Conservation (phyloP, 53 echinoderm and acorn worm species). For the Luidia sarsii region DNA sequence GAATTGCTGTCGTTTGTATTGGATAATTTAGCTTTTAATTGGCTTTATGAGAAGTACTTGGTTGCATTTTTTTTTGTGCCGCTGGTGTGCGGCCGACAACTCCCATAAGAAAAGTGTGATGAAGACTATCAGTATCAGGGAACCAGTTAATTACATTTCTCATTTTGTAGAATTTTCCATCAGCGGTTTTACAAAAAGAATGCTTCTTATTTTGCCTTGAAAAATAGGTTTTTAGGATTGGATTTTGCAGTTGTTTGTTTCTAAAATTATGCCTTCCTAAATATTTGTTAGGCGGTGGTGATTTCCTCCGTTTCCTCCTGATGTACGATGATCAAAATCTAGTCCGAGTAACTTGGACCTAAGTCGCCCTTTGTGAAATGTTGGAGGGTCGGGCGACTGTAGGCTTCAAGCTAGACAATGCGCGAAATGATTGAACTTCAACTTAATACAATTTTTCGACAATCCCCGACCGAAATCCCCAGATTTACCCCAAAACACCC, state of each 20-base stretch:
- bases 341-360: too few relatives aligned
- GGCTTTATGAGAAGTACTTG: neutral
- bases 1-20: neutral
- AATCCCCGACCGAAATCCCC: too few relatives aligned
- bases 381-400: too few relatives aligned
- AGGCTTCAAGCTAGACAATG: too few relatives aligned
- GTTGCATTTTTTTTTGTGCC: neutral
- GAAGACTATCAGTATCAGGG: neutral
- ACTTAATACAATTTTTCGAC: too few relatives aligned
- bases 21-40: neutral
- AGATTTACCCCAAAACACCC: too few relatives aligned
- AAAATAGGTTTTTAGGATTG: neutral
- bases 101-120: neutral
- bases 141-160: conserved; percentile 1
- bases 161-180: neutral
- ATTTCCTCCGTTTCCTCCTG: neutral
- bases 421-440: too few relatives aligned
- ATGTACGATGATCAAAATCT: neutral
- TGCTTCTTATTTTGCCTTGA: neutral
- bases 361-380: neutral
- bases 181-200: neutral
- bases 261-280: neutral
- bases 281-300: neutral
- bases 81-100: too few relatives aligned
- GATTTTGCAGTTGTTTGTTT: neutral